Percentiles rank a stretch among this genome's conserved stretches.
These are phyloP conservation scores for Mesocentrotus franciscanus DNA, from an alignment of 53 echinoderm and acorn worm species.

Conservation along the genomic window DNA sequence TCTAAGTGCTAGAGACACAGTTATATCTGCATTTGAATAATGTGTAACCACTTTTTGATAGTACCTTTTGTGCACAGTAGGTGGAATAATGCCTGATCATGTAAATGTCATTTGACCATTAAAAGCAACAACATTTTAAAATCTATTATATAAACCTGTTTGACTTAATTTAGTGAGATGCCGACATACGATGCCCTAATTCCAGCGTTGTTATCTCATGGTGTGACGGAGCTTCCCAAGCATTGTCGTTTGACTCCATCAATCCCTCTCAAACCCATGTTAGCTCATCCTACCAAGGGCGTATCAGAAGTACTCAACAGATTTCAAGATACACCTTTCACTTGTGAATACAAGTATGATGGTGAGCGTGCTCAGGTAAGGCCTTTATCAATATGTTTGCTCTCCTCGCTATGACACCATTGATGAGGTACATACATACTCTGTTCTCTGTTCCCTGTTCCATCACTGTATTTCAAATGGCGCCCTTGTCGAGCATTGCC, in stretches of 20 bases:
- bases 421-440: too few relatives aligned
- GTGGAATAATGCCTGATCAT: not conserved
- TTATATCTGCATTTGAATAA: not conserved
- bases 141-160: not conserved
- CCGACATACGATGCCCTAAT: slow-evolving; percentile 88
- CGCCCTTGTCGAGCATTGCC: too few relatives aligned
- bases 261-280: slow-evolving; percentile 96
- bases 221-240: slow-evolving; percentile 79
- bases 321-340: slow-evolving; percentile 93
- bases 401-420: too few relatives aligned
- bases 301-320: slow-evolving; percentile 90
- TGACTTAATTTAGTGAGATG: slow-evolving; percentile 76
- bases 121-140: not conserved
- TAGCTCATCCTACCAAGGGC: slow-evolving; percentile 99
- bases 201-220: slow-evolving; percentile 81
- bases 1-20: not conserved
- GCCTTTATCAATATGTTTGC: not conserved
- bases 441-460: too few relatives aligned
- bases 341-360: slow-evolving; percentile 98
- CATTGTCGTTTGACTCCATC: slow-evolving; percentile 95
- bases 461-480: too few relatives aligned
- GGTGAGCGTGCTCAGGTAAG: slow-evolving; percentile 97
- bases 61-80: not conserved
- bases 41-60: not conserved
- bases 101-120: not conserved